phyloP scores from a whole-genome alignment of 2,113 vertebrate species.

The Paraplagusia blochii region DNA sequence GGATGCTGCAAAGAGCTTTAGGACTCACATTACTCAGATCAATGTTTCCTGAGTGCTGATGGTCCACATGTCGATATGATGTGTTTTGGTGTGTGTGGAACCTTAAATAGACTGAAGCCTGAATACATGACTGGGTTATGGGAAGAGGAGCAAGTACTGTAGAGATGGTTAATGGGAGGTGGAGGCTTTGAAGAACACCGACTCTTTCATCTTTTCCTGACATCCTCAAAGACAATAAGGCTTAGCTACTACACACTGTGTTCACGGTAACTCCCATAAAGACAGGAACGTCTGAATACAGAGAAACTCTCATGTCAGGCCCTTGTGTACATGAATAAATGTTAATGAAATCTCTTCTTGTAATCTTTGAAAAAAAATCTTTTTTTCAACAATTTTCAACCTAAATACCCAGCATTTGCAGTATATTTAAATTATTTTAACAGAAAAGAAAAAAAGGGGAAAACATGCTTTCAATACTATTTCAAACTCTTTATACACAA shows the following conservation, averaged over 20 bases:
- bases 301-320: slow-evolving; percentile 13
- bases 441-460: too few species aligned
- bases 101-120: neutral
- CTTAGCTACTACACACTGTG: slow-evolving; percentile 47
- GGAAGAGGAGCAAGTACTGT: slow-evolving; percentile 43
- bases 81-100: slow-evolving; percentile 15
- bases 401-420: too few species aligned
- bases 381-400: neutral
- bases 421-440: too few species aligned
- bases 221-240: slow-evolving; percentile 75
- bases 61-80: slow-evolving; percentile 55
- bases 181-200: slow-evolving; percentile 46
- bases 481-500: too few species aligned
- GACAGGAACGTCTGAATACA: slow-evolving; percentile 1
- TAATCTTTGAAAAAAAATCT: slow-evolving; percentile 32
- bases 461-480: too few species aligned
- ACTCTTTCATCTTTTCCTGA: slow-evolving; percentile 70
- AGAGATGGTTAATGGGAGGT: slow-evolving; percentile 43
- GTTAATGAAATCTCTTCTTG: slow-evolving; percentile 47
- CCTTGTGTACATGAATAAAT: slow-evolving; percentile 28
- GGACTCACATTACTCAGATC: slow-evolving; percentile 57
- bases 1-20: slow-evolving; percentile 53
- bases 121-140: slow-evolving; percentile 38
- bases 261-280: slow-evolving; percentile 53
- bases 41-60: slow-evolving; percentile 48